Evolutionary conservation across 2,888 invertebrate genomes (phyloP).

Genomic region (Heliconius hortense): DNA sequence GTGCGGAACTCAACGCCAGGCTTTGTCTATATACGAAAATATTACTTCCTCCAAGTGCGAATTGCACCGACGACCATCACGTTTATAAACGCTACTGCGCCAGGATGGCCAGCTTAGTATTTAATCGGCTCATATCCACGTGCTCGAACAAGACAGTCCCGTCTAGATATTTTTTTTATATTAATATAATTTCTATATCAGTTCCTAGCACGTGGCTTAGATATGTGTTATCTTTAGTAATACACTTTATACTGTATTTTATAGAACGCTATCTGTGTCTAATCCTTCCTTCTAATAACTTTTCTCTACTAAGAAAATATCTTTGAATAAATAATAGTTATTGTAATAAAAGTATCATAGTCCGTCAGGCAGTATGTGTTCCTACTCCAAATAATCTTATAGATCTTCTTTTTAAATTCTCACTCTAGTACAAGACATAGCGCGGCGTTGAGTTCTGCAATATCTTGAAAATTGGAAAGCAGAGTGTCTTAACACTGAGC

Average conservation of each 20-base stretch:
- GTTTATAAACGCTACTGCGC: background rate
- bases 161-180: background rate
- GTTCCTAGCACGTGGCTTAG: background rate
- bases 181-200: background rate
- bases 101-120: background rate
- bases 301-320: background rate
- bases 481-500: too few species aligned
- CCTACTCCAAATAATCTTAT: background rate
- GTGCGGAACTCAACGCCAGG: background rate
- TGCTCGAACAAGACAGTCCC: background rate
- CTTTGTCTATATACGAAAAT: background rate
- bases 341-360: background rate
- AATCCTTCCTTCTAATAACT: background rate
- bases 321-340: background rate
- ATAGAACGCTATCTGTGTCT: background rate
- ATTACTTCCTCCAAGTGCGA: background rate
- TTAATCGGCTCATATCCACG: background rate
- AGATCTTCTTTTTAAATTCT: background rate
- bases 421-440: background rate
- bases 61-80: background rate
- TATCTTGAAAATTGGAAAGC: background rate
- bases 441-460: background rate
- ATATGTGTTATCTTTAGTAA: slow-evolving; percentile 8
- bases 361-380: background rate
- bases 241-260: background rate